Percentiles rank a stretch among this genome's conserved stretches.
phyloP scores from a whole-genome alignment of 2,888 invertebrate genomes.

The Tanytarsus gracilentus region DNA sequence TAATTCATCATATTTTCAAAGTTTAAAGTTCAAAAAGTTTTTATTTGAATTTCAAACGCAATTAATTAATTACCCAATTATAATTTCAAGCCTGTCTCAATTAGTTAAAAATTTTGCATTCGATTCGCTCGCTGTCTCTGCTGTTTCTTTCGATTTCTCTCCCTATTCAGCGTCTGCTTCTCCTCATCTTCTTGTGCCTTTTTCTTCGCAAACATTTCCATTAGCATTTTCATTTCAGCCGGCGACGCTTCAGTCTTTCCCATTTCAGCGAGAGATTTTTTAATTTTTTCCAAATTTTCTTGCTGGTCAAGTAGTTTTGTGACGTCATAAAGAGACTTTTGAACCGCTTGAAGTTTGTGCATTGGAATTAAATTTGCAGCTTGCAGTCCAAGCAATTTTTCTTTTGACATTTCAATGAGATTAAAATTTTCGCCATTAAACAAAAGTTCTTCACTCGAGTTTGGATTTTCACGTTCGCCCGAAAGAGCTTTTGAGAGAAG shows the following conservation, averaged over 20 bases:
- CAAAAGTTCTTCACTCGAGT: conserved; percentile 65
- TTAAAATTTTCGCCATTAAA: conserved; percentile 64
- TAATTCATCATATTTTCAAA: too few species aligned
- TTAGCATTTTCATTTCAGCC: not conserved
- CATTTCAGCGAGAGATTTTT: not conserved
- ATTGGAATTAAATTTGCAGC: conserved; percentile 57
- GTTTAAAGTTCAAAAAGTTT: too few species aligned
- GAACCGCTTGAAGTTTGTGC: conserved; percentile 56
- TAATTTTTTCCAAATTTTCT: not conserved
- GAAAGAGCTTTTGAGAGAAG: conserved; percentile 67
- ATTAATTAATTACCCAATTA: too few species aligned
- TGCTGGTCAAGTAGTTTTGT: not conserved
- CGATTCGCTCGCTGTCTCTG: too few species aligned
- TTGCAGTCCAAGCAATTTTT: conserved; percentile 70
- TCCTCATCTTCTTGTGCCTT: too few species aligned
- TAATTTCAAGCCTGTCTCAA: too few species aligned
- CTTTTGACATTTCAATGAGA: conserved; percentile 74
- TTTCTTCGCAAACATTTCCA: too few species aligned
- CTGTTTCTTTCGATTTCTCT: too few species aligned
- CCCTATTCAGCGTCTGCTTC: too few species aligned
- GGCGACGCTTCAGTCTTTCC: not conserved
- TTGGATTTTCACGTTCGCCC: conserved; percentile 62
- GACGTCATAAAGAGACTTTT: conserved; percentile 42
- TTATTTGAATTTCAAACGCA: too few species aligned
- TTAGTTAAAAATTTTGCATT: too few species aligned